phyloP scores from a whole-genome alignment of 2,113 vertebrate genomes.

The Rhineura floridana region DNA sequence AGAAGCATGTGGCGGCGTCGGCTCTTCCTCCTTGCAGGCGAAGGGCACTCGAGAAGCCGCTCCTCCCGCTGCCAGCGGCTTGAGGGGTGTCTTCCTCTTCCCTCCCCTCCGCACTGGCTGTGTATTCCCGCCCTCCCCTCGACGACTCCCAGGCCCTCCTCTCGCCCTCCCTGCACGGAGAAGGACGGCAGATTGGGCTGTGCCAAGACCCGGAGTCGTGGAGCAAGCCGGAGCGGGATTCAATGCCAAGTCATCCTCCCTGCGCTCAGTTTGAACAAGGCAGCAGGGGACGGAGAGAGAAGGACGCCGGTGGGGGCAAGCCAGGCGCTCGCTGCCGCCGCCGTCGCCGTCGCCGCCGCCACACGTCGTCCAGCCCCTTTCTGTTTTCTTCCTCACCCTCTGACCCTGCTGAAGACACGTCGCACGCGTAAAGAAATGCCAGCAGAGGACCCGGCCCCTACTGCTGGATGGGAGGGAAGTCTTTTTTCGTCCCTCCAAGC shows the following conservation, averaged over 20 bases:
- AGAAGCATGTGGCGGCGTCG: background rate
- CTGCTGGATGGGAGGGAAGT: background rate
- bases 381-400: background rate
- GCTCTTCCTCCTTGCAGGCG: conserved; percentile 19
- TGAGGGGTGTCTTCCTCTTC: conserved; percentile 49
- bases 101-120: conserved; percentile 42
- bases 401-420: background rate
- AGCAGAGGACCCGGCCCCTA: background rate
- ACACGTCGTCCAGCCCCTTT: too few relatives aligned
- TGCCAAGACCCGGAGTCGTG: background rate
- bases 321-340: background rate
- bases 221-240: background rate
- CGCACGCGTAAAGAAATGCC: background rate
- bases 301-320: background rate
- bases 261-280: background rate
- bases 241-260: background rate
- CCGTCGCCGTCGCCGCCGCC: too few relatives aligned
- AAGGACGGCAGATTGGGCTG: background rate
- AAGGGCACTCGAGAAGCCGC: background rate
- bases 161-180: background rate
- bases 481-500: background rate
- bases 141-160: background rate
- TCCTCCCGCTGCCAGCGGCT: background rate
- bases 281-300: background rate
- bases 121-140: background rate